Evolutionary conservation across 2,888 invertebrate species (phyloP).

Genomic region (Diarsia dahlii): DNA sequence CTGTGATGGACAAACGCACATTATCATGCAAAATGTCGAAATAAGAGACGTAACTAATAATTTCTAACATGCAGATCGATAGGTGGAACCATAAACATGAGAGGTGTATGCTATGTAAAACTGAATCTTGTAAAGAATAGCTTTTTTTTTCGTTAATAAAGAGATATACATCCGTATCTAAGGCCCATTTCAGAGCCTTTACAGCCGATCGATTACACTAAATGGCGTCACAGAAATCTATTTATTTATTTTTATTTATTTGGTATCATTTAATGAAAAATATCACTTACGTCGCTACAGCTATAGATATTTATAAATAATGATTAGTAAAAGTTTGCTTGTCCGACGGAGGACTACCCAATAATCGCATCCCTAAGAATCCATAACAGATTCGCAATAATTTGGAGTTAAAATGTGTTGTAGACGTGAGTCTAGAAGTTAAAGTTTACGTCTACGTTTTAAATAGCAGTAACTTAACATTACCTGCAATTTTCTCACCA

Average conservation of each 20-base stretch:
- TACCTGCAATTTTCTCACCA: background rate
- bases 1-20: conserved; percentile 86
- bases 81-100: background rate
- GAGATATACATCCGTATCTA: no score
- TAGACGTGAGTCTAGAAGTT: no score
- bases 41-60: conserved; percentile 69
- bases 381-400: no score
- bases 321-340: no score
- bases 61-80: conserved; percentile 59
- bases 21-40: conserved; percentile 84
- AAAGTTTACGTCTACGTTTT: background rate
- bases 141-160: no score
- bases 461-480: background rate
- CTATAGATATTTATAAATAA: background rate
- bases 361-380: background rate
- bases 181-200: no score
- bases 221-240: no score
- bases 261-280: no score
- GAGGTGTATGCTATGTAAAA: background rate
- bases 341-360: no score
- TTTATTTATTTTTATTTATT: no score
- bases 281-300: background rate
- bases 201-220: no score
- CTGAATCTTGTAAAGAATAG: background rate
- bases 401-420: no score